Percentiles rank a stretch among this genome's conserved stretches.
phyloP scores from a whole-genome alignment of 2,888 invertebrate species.

The Caenorhabditis japonica region DNA sequence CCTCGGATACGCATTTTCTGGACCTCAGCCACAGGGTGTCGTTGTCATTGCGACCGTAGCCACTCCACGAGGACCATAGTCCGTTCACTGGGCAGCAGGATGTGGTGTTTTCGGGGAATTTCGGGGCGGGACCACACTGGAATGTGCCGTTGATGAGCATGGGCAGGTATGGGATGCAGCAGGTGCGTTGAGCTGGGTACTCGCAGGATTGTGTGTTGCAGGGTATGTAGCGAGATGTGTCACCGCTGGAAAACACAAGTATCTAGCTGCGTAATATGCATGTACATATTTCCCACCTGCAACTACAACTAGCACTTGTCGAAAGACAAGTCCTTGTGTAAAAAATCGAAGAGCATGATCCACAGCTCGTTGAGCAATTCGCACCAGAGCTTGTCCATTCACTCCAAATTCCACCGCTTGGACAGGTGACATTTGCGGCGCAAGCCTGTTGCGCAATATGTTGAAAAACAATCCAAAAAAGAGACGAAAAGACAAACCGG shows the following conservation, averaged over 20 bases:
- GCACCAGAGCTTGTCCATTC: conserved; percentile 22
- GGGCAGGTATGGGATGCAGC: conserved; percentile 4
- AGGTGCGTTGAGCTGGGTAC: not conserved
- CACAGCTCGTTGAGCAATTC: conserved; percentile 18
- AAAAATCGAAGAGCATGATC: conserved; percentile 15
- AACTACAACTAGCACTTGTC: not conserved
- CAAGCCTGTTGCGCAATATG: conserved; percentile 5
- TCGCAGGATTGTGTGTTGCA: no score
- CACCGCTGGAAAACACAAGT: no score
- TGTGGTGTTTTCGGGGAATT: not conserved
- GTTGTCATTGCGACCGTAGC: no score
- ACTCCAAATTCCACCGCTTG: conserved; percentile 21
- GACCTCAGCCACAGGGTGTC: no score
- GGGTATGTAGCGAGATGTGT: no score
- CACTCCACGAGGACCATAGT: no score
- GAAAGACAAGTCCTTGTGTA: conserved; percentile 29
- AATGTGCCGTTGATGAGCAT: conserved; percentile 4
- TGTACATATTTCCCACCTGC: conserved; percentile 14
- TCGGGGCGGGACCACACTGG: not conserved
- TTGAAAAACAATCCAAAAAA: not conserved
- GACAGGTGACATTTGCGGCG: conserved; percentile 9
- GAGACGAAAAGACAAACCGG: not conserved
- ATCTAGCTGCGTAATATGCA: no score
- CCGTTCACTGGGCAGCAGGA: no score
- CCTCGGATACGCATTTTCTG: no score